A percentile compares a stretch with the other conserved stretches of the same genome.
Conservation (phyloP, 2,113 vertebrate species). For the Mesoclemmys tuberculata region DNA sequence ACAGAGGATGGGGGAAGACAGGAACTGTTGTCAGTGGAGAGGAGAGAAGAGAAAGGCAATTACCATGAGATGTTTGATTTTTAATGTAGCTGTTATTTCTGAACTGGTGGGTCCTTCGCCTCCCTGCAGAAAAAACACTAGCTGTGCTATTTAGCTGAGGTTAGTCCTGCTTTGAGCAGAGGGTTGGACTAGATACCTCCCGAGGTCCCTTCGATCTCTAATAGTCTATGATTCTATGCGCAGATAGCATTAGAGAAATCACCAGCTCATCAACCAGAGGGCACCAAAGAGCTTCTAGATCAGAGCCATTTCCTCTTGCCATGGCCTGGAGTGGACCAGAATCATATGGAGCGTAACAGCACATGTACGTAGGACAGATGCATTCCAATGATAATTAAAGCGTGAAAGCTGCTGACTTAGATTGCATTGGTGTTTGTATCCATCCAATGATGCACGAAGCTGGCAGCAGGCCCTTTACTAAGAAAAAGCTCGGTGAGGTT, state of each 20-base stretch:
- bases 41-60: neutral
- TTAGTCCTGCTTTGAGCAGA: too few species aligned
- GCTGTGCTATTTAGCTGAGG: too few species aligned
- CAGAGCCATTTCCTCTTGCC: neutral
- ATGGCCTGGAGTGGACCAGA: neutral
- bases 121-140: neutral
- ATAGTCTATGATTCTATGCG: too few species aligned
- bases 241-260: neutral
- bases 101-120: rapidly evolving
- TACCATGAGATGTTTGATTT: neutral
- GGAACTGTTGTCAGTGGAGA: neutral
- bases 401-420: neutral
- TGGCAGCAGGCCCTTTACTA: neutral
- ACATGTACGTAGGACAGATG: rapidly evolving
- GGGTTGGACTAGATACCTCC: too few species aligned
- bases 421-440: neutral
- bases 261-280: neutral
- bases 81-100: neutral
- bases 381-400: too few species aligned
- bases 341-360: rapidly evolving
- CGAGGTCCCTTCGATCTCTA: too few species aligned
- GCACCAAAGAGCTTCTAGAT: neutral
- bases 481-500: neutral
- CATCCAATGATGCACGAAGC: too few species aligned
- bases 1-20: neutral